Percentiles rank a stretch among this genome's conserved stretches.
Conservation (phyloP, 2,888 invertebrate species). For the Trimorus sp. region DNA sequence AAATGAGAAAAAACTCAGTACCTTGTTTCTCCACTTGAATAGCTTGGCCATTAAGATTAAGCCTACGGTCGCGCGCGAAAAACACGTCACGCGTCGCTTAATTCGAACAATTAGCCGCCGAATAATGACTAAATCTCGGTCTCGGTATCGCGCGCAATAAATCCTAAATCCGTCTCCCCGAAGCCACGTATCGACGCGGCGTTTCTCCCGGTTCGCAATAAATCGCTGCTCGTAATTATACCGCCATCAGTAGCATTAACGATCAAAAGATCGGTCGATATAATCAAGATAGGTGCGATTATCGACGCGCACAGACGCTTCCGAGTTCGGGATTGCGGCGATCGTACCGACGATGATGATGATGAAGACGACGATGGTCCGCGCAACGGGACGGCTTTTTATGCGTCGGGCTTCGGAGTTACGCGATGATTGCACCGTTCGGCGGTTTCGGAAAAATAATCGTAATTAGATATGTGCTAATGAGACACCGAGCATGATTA, state of each 20-base stretch:
- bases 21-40: too few species aligned
- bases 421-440: conserved; percentile 52
- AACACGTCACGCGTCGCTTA: background rate
- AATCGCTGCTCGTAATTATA: conserved; percentile 75
- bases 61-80: too few species aligned
- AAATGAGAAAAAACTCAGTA: too few species aligned
- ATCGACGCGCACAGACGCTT: conserved; percentile 57
- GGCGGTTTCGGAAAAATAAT: conserved; percentile 50
- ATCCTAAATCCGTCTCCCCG: conserved; percentile 15
- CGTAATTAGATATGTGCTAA: conserved; percentile 57
- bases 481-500: conserved; percentile 43
- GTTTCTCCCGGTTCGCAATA: conserved; percentile 69
- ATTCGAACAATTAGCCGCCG: background rate
- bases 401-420: conserved; percentile 41
- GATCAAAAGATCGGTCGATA: conserved; percentile 75
- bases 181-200: conserved; percentile 5
- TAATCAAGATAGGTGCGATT: conserved; percentile 75
- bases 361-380: conserved; percentile 23
- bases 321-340: conserved; percentile 51
- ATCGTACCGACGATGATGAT: conserved; percentile 45
- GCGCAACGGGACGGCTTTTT: conserved; percentile 36
- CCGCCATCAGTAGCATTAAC: conserved; percentile 74
- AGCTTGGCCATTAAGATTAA: too few species aligned
- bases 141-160: conserved; percentile 15
- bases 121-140: conserved; percentile 22